These are phyloP conservation scores for human (Homo sapiens) DNA, from an alignment of 2,113 vertebrate species.

Conservation along the genomic window GRCh38 chr4:56699001-56699500, in stretches of 20 bases:
- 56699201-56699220: not conserved
- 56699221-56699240: not conserved
- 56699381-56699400: slow-evolving; percentile 19
- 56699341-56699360: not conserved
- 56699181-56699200: not conserved
- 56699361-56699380: not conserved
- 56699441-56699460: not conserved
- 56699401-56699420: not conserved
- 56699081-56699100: not conserved
- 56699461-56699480: not conserved
- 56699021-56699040: not conserved
- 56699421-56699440: not conserved
- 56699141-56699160: not conserved
- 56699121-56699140: not conserved
- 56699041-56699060: not conserved
- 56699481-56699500: not conserved
- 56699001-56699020: not conserved
- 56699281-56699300: not conserved
- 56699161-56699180: not conserved
- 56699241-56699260: not conserved
- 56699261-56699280: not conserved
- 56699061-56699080: not conserved
- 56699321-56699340: not conserved
- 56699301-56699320: not conserved
- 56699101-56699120: not conserved